phyloP scores from a whole-genome alignment of 2,113 vertebrate genomes.

The Myiagra hebetior region DNA sequence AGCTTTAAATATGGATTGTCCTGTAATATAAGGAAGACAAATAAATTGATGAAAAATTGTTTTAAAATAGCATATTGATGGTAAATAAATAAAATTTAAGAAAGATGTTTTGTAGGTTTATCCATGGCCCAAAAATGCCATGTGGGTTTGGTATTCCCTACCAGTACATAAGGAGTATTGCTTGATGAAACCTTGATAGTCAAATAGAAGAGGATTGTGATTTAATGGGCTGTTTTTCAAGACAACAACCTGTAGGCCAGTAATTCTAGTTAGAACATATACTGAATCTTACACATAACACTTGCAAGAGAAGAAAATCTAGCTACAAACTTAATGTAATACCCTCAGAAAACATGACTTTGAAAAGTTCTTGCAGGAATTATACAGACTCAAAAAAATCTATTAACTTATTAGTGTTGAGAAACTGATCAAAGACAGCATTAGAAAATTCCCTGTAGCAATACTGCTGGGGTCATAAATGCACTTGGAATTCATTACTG shows the following conservation, averaged over 20 bases:
- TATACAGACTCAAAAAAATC: not conserved
- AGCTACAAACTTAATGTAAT: not conserved
- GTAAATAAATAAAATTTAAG: not conserved
- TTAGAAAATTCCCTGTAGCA: constrained; percentile 4
- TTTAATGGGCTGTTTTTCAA: not conserved
- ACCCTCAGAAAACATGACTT: constrained; percentile 8
- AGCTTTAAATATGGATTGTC: not conserved
- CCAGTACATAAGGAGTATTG: not conserved
- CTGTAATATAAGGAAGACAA: not conserved
- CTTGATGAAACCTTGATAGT: not conserved
- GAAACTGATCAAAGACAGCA: constrained; percentile 26
- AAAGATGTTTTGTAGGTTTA: not conserved
- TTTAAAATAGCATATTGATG: not conserved
- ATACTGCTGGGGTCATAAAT: not conserved
- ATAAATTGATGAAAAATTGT: not conserved
- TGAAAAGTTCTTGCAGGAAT: constrained; percentile 20
- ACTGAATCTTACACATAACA: not conserved
- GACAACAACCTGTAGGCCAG: not conserved
- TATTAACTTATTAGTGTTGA: constrained; percentile 26
- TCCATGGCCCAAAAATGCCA: not conserved
- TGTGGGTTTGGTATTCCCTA: not conserved
- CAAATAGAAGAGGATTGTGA: not conserved
- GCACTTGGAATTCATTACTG: constrained; percentile 26
- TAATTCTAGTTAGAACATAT: not conserved
- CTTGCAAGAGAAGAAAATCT: not conserved